A percentile compares a stretch with the other conserved stretches of the same genome.
Conservation (phyloP, 2,113 vertebrate genomes). For the Aptenodytes forsteri region DNA sequence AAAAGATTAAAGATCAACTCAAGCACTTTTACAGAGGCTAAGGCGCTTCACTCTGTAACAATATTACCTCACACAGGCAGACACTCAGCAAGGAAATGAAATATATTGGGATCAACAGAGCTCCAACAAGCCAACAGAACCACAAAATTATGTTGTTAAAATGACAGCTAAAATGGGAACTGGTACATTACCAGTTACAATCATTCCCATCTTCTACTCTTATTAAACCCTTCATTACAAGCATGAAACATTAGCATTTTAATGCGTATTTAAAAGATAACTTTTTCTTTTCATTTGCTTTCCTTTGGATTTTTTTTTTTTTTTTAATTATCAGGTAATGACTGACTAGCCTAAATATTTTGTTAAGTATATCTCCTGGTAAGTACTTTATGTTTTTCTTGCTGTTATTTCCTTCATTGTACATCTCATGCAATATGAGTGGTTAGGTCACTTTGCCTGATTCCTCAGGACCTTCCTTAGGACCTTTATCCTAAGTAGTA, state of each 20-base stretch:
- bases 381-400: not conserved
- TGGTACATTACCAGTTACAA: not conserved
- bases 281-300: constrained; percentile 19
- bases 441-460: not conserved
- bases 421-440: fast-evolving
- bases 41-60: not conserved
- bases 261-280: constrained; percentile 39
- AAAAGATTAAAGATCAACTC: constrained; percentile 28
- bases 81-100: not conserved
- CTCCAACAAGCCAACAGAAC: not conserved
- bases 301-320: not conserved
- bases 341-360: constrained; percentile 21
- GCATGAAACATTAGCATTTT: constrained; percentile 56
- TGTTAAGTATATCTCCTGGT: not conserved
- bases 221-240: constrained; percentile 50
- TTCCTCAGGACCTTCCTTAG: not conserved
- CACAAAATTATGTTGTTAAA: constrained; percentile 41
- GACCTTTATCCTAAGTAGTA: not conserved
- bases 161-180: constrained; percentile 51
- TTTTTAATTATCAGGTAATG: constrained; percentile 14
- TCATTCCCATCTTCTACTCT: constrained; percentile 30
- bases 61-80: constrained; percentile 5
- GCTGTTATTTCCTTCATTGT: not conserved
- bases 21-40: not conserved
- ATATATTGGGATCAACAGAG: constrained; percentile 19